phyloP scores from a whole-genome alignment of 1,140 invertebrate species.

The Phortica variegata region DNA sequence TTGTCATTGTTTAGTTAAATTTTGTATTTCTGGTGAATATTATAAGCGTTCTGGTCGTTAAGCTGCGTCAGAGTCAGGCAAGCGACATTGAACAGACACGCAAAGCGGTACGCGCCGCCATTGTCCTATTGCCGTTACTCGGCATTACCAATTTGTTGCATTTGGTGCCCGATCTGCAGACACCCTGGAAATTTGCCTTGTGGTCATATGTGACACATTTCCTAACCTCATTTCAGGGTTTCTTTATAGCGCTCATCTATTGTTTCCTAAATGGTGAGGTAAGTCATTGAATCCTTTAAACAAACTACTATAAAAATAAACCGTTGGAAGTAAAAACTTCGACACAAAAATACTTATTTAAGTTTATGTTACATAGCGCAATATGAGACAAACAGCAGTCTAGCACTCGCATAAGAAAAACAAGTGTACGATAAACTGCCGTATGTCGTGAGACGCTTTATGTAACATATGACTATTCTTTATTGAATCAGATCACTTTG shows the following conservation, averaged over 20 bases:
- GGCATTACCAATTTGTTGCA: conserved; percentile 78
- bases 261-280: conserved; percentile 90
- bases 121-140: conserved; percentile 78
- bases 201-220: conserved; percentile 83
- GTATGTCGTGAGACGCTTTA: too few relatives aligned
- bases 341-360: background rate
- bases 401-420: too few relatives aligned
- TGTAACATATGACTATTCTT: too few relatives aligned
- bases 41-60: conserved; percentile 80
- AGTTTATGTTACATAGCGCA: too few relatives aligned
- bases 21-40: conserved; percentile 82
- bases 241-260: conserved; percentile 81
- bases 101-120: conserved; percentile 76
- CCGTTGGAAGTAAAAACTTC: background rate
- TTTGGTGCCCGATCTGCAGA: conserved; percentile 68
- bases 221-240: conserved; percentile 82
- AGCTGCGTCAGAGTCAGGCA: conserved; percentile 74
- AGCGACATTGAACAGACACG: conserved; percentile 79
- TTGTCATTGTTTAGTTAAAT: conserved; percentile 68
- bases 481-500: too few relatives aligned
- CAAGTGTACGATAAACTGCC: too few relatives aligned
- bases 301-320: too few relatives aligned
- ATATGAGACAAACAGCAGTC: too few relatives aligned
- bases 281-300: conserved; percentile 30
- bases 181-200: conserved; percentile 70